Conservation (phyloP, 1,140 invertebrate species). For the Eciton burchellii region DNA sequence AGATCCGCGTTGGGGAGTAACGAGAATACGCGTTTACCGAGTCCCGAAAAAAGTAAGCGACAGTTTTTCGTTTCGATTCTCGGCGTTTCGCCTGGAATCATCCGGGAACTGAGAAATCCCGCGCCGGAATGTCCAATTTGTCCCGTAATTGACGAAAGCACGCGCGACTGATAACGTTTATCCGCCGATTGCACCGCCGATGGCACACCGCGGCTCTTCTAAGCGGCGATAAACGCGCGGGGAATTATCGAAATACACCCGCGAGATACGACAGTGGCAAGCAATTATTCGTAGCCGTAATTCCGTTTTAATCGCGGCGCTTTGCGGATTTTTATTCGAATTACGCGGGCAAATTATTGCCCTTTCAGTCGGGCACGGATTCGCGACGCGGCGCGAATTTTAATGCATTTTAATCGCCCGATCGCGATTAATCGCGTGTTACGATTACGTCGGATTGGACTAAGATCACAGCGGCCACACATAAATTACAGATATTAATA, state of each 20-base stretch:
- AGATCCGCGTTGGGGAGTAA: too few species aligned
- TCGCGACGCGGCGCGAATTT: background rate
- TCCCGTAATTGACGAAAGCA: slow-evolving; percentile 40
- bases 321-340: slow-evolving; percentile 41
- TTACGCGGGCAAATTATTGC: slow-evolving; percentile 44
- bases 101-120: too few species aligned
- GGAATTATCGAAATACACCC: slow-evolving; percentile 30
- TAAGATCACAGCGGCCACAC: background rate
- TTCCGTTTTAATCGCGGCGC: slow-evolving; percentile 42
- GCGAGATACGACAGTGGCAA: slow-evolving; percentile 23
- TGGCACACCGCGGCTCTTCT: background rate
- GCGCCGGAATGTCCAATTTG: slow-evolving; percentile 18
- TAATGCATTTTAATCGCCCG: slow-evolving; percentile 45
- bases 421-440: slow-evolving; percentile 20
- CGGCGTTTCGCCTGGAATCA: background rate
- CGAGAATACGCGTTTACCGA: too few species aligned
- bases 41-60: too few species aligned
- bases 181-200: slow-evolving; percentile 12
- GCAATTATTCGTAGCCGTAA: slow-evolving; percentile 40
- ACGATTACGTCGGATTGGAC: slow-evolving; percentile 36
- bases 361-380: slow-evolving; percentile 44
- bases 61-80: background rate
- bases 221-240: slow-evolving; percentile 1
- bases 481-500: slow-evolving; percentile 9
- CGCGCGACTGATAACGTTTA: slow-evolving; percentile 22